Evolutionary conservation across 2,797 vertebrate species (phyloP), one percentile per base, ranked within the genome.

Genomic region (Natrix natrix): DNA sequence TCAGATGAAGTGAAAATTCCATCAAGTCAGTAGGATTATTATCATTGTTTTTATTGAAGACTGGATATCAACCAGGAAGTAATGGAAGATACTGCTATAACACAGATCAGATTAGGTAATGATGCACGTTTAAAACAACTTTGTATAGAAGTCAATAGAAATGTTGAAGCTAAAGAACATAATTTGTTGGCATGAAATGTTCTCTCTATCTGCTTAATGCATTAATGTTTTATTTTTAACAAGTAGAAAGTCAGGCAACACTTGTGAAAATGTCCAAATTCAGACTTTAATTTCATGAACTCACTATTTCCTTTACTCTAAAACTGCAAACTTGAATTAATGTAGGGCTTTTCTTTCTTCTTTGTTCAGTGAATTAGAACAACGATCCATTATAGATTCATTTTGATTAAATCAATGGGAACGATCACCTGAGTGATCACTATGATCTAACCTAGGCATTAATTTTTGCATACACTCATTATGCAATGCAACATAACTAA

Each of bases 1-100:
- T 88, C n/a, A 86, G 88, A 90, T 93, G 56, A 22, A 91, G 24
- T 93, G 69, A 91, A 93, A 93, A 93, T 88, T 91, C 56, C 48
- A 91, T 89, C 66, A 89, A 48, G 66, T 88, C 48, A 91, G 66
- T 14, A 89, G 48, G 14, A 91, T 57, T 22, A 92, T 48, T 90
- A 28, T 92, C 91, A 93, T 93, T 91, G 91, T 86, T 93, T 0
- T 22, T 93, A 2, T 1, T 92, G 92, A 91, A 60, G 0, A 69
- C 83, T 90, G 48, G 60, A 87, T 91, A 90, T 91, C 87, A 88
- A 92, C 66, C 55, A 26, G 90, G 56, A 89, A 52, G 43, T 1
- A 28, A 63, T 60, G 88, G 91, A 55, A 48, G 63, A 88, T 43
- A 91, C 88, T 24, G 20, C 14, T 61, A 56, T 61, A 56, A 61